A percentile compares a stretch with the other conserved stretches of the same genome.
Evolutionary conservation across 2,797 vertebrate species (phyloP).

Genomic region (Chelonia mydas): DNA sequence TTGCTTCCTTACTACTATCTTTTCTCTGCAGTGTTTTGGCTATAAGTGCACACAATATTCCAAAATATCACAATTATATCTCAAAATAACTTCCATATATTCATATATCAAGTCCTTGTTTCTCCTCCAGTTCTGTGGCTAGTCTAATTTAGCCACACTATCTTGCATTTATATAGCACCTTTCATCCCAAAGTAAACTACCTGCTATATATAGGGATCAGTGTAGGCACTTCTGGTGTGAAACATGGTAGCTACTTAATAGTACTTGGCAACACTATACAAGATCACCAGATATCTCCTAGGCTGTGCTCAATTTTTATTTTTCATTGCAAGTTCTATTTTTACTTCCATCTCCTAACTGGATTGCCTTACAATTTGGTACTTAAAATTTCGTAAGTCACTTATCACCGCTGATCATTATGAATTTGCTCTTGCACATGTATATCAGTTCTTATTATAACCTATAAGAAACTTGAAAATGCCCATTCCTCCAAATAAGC

Average conservation of each 20-base stretch:
- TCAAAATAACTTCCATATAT: background rate
- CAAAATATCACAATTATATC: background rate
- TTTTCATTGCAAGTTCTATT: slow-evolving; percentile 15
- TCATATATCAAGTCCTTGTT: slow-evolving; percentile 10
- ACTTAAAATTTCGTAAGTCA: slow-evolving; percentile 26
- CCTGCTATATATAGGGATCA: background rate
- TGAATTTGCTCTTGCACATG: background rate
- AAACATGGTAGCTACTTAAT: background rate
- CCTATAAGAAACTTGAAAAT: background rate
- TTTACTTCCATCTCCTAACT: background rate
- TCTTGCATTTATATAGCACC: background rate
- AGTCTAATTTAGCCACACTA: background rate
- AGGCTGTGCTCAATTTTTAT: background rate
- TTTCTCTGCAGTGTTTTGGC: background rate
- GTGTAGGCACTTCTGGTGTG: background rate
- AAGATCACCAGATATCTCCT: background rate
- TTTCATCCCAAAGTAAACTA: background rate
- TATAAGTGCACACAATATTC: background rate
- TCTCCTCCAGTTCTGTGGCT: background rate
- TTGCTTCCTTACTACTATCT: background rate
- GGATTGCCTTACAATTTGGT: background rate
- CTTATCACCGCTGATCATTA: background rate
- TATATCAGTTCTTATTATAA: background rate
- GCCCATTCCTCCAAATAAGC: background rate
- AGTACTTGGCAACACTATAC: background rate